Base-by-base conservation (phyloP, 2,888 invertebrate genomes). In the Plagodis dolabraria region DNA sequence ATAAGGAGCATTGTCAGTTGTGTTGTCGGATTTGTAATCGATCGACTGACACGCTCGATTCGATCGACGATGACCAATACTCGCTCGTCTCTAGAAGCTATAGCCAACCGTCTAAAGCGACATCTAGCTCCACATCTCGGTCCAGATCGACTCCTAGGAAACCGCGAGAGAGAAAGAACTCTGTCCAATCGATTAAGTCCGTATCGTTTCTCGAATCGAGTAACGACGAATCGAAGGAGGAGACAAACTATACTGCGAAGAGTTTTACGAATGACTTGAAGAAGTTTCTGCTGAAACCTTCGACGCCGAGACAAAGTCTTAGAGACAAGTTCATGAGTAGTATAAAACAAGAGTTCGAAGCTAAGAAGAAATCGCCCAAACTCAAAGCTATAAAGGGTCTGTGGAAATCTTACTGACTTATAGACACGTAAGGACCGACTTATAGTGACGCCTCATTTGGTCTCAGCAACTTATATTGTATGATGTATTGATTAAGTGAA, bases 201-300 rank as follows among this genome's bases (percentile, higher is more conserved):
- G 93, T 93, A 5, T 93, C 93, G 45, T 93, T 93, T 60, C 75
- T 92, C 7, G 92, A 91, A 65, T 92, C 92, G 63, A 86, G 86
- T 63, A 85, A 82, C 70, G 91, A 90, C 10, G 89, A 86, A 53
- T 82, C 89, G 52, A 87, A 88, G 47, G 92, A 92, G 64, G 92
- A 92, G 66, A 87, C 92, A 1, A 92, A 93, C 52, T 93, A 93
- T 61, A 93, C 93, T 10, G 93, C 93, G 6, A 92, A 89, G 67
- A 93, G 92, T 70, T 93, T 93, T 73, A 93, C 93, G 6, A 92
- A 93, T 63, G 93, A 93, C 67, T 70, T 93, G 63, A 93, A 93
- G 72, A 87, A 85, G 79, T 93, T 93, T 63, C 75, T 93, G 0
- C 68, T 93, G 51, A 89, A 87, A 58, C 93, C 93, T 10, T 79